Base-by-base conservation (phyloP, 1,140 invertebrate genomes). In the Drosophila tristis region DNA sequence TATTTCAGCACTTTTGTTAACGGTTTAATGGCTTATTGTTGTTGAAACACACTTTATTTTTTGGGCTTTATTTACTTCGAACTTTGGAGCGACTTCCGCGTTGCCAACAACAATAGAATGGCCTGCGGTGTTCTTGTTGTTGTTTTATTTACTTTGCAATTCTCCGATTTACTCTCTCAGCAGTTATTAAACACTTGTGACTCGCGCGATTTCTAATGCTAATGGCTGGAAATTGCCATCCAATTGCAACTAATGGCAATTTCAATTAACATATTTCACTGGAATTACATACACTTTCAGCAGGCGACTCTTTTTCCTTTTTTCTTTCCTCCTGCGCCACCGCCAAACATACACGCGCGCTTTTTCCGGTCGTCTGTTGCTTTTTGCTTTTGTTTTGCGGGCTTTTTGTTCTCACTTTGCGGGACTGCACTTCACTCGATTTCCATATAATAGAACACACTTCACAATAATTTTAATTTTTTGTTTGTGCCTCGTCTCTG, bases 211-310 rank as follows among this genome's bases (percentile, higher is more conserved):
- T 74, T 73, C 64, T 74, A 80, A 62, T 60, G 67, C 65, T 70
- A 47, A 70, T 70, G 39, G 29, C 45, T 49, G 7, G 15, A 50
- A 64, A 71, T 65, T 76, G 73, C 23, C 63, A 59, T 59, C 58
- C 68, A 84, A 65, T 71, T 77, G 51, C 59, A 57, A 87, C 65
- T 65, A 65, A 78, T 50, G 65, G 65, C 47, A 81, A 74, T 65
- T 81, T 68, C 50, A 71, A 71, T 61, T 80, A 58, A 61, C 66
- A 75, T 53, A 62, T 59, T 61, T 63, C 43, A 39, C 47, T 49
- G 16, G 43, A 54, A 61, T 45, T 43, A 51, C 77, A 54, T 45
- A 51, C 77, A 54, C 60, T 61, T 57, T 53, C 56, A 13, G 35
- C 56, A 13, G 35, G 35, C 11, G 4, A 61, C 68, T 47, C 29